Percentiles rank a stretch among this genome's conserved stretches.
phyloP scores from a whole-genome alignment of 2,797 vertebrate genomes.

The Nyctibius grandis region DNA sequence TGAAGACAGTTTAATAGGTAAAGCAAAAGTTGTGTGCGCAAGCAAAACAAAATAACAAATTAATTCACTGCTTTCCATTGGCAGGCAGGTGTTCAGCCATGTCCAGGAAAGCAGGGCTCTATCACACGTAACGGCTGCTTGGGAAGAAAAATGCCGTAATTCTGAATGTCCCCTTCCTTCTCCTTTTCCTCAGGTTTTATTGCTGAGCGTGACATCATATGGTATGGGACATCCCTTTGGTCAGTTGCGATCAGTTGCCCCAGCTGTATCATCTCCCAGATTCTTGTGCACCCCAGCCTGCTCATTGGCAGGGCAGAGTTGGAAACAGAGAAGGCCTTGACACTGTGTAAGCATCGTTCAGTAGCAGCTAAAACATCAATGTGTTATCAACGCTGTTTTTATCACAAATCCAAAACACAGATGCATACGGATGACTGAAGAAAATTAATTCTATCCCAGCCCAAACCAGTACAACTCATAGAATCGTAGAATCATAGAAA shows the following conservation, averaged over 20 bases:
- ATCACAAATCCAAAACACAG: not conserved
- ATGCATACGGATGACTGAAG: not conserved
- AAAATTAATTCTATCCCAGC: not conserved
- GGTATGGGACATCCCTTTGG: too few relatives aligned
- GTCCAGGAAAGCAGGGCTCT: not conserved
- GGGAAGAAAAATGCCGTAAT: not conserved
- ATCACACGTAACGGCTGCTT: not conserved
- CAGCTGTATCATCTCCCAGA: not conserved
- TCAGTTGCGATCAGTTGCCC: not conserved
- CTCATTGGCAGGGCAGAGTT: not conserved
- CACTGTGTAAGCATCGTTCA: not conserved
- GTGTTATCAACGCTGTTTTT: not conserved
- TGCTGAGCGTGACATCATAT: fast-evolving
- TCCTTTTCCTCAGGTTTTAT: not conserved
- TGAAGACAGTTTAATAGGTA: too few relatives aligned
- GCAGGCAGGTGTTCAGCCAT: not conserved
- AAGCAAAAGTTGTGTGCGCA: too few relatives aligned
- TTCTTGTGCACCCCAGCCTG: not conserved
- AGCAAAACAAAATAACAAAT: too few relatives aligned
- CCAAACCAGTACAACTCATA: not conserved
- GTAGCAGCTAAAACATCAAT: not conserved
- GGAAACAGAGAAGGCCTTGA: not conserved
- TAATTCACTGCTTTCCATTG: not conserved
- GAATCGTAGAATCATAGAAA: not conserved
- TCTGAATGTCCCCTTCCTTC: not conserved